A percentile compares a stretch with the other conserved stretches of the same genome.
Conservation (phyloP, 2,113 vertebrate species). For the Mobula hypostoma region DNA sequence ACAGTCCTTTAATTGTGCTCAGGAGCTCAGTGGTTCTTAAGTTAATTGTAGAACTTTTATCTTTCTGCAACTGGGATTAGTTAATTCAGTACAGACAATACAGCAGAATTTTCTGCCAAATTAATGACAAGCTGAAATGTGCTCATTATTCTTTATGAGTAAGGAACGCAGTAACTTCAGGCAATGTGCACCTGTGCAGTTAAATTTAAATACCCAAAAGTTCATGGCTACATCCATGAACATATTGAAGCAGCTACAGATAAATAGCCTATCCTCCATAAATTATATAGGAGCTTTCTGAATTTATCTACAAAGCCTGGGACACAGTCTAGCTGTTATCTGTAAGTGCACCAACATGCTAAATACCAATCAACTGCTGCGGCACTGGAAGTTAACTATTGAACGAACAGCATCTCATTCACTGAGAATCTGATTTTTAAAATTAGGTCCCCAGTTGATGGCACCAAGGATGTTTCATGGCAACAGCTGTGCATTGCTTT, state of each 20-base stretch:
- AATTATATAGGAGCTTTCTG: too few species aligned
- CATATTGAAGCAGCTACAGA: not conserved
- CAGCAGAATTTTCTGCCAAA: not conserved
- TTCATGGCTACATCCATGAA: too few species aligned
- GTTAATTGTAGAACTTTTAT: not conserved
- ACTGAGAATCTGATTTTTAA: not conserved
- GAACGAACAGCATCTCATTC: not conserved
- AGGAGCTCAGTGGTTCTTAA: not conserved
- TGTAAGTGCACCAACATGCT: too few species aligned
- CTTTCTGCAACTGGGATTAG: not conserved
- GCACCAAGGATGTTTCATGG: too few species aligned
- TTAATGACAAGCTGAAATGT: not conserved
- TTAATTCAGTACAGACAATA: not conserved
- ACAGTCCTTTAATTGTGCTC: not conserved
- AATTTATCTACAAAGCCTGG: too few species aligned
- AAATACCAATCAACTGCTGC: too few species aligned
- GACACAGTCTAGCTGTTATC: too few species aligned
- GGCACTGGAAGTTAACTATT: not conserved
- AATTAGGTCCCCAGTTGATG: too few species aligned
- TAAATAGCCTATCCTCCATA: not conserved
- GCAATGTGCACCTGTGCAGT: not conserved
- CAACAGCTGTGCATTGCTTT: too few species aligned
- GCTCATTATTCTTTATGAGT: not conserved
- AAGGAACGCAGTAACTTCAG: not conserved
- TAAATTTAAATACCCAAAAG: not conserved